Evolutionary conservation across 1,140 invertebrate genomes (phyloP), one percentile per base, ranked within the genome.

Genomic region (Arctopsyche grandis): DNA sequence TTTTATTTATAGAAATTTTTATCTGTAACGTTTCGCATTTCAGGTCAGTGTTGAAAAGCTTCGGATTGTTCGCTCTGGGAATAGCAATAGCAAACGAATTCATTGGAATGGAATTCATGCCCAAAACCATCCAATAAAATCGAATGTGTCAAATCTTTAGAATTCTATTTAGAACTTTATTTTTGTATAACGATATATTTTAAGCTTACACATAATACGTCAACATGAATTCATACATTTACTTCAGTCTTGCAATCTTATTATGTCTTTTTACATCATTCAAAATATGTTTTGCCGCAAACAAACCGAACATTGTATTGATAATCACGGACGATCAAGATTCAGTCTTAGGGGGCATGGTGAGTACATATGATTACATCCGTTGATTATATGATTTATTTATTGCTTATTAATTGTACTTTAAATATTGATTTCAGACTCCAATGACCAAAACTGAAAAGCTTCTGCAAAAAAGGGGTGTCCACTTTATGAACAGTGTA

Each of bases 311-410:
- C 86, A 93, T 97, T 82, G 88, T 97, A 46, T 84, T 97, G 48
- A 90, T 97, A 63, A 81, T 97, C 69, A 95, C 94, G 12, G 96
- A 97, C 86, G 96, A 97, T 89, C 94, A 96, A 85, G 96, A 97
- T 89, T 86, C 91, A 0, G 86, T 91, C 69, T 86, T 97, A 43
- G 92, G 92, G 86, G 92, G 94, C 43, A 91, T 95, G 90, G 92
- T 94, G 89, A 90, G 90, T 90, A 86, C n/a, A n/a, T n/a, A n/a
- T n/a, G n/a, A n/a, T 81, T 81, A 69, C 81, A 81, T 82, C 83
- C n/a, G n/a, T n/a, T n/a, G n/a, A n/a, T n/a, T n/a, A 82, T 76
- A 73, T 78, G n/a, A n/a, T n/a, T n/a, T n/a, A n/a, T n/a, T n/a
- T n/a, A n/a, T n/a, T n/a, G n/a, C n/a, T 75, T 71, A 71, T 81